Percentiles rank a stretch among this genome's conserved stretches.
phyloP scores from a whole-genome alignment of 2,113 vertebrate species.

The Trachemys scripta region DNA sequence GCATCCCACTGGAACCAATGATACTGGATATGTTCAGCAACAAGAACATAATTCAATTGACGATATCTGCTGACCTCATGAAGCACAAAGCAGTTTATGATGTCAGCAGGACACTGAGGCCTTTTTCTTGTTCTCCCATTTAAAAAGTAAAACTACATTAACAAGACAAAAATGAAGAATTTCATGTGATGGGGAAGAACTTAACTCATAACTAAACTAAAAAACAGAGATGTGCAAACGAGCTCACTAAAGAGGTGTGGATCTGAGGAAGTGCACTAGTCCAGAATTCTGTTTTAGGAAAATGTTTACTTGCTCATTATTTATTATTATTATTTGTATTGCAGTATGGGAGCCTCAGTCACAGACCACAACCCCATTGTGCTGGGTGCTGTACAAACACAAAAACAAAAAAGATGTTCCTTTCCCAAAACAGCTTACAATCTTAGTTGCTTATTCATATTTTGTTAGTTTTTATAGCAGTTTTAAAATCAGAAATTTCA shows the following conservation, averaged over 20 bases:
- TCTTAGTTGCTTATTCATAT: neutral
- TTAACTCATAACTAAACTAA: neutral
- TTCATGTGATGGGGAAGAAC: neutral
- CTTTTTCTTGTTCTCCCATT: neutral
- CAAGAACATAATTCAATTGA: neutral
- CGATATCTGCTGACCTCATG: neutral
- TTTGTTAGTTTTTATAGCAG: neutral
- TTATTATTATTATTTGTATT: neutral
- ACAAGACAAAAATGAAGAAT: neutral
- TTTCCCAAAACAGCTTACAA: neutral
- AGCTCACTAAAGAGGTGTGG: neutral
- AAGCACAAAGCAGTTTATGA: neutral
- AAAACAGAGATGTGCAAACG: neutral
- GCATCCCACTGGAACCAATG: neutral
- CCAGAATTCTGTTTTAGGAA: neutral
- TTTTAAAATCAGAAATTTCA: neutral
- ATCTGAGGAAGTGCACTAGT: neutral
- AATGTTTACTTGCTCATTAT: neutral
- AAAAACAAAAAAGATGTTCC: neutral
- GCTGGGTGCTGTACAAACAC: neutral
- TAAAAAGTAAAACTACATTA: neutral
- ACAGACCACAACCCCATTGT: neutral
- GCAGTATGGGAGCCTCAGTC: neutral
- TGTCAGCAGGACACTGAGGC: neutral
- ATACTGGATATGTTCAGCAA: neutral